A percentile compares a stretch with the other conserved stretches of the same genome.
Evolutionary conservation across 2,888 invertebrate species (phyloP).

Genomic region (Lysandra coridon): DNA sequence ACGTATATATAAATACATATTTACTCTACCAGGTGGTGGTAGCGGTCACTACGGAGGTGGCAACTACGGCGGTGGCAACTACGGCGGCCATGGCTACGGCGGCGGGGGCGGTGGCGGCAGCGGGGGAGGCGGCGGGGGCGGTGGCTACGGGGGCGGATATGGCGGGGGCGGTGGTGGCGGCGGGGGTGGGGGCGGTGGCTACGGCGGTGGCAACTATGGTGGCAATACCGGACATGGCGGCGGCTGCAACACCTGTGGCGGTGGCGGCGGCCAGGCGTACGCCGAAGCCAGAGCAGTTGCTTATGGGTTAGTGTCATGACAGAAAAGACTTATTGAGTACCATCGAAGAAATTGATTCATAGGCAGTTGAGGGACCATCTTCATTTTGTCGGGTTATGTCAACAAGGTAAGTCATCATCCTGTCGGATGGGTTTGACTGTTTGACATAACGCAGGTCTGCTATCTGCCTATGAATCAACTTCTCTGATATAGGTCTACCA

Average conservation of each 20-base stretch:
- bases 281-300: neutral
- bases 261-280: neutral
- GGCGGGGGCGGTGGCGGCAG: constrained; percentile 21
- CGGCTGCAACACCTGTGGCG: constrained; percentile 1
- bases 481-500: too few relatives aligned
- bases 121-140: constrained; percentile 46
- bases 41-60: neutral
- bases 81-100: neutral
- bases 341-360: too few relatives aligned
- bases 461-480: too few relatives aligned
- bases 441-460: too few relatives aligned
- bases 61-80: constrained; percentile 1
- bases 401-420: too few relatives aligned
- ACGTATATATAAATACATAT: neutral
- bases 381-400: too few relatives aligned
- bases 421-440: too few relatives aligned
- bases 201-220: neutral
- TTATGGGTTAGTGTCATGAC: neutral
- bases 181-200: neutral
- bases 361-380: too few relatives aligned
- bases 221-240: neutral
- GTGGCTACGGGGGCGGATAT: constrained; percentile 46
- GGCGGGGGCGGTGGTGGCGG: constrained; percentile 45
- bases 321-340: neutral
- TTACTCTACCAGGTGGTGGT: constrained; percentile 34